Evolutionary conservation across 2,888 invertebrate species (phyloP), one percentile per base, ranked within the genome.

Genomic region (Liposcelis brunnea): DNA sequence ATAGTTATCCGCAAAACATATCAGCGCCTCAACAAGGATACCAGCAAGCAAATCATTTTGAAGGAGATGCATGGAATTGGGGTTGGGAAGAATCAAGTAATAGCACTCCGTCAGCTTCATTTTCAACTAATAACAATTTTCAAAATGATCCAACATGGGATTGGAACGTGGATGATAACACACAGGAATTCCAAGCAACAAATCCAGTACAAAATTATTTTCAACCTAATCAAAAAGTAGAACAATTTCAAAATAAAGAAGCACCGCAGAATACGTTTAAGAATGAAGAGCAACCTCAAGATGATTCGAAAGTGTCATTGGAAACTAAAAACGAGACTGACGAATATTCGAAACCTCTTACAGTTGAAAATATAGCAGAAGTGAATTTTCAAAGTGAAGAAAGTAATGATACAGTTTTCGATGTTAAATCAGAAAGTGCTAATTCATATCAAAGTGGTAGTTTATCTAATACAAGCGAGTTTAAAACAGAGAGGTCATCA

Each of bases 101-200:
- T 14, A 36, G 14, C 14, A 11, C 36, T n/a, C n/a, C 36, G 16
- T 18, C 16, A 4, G 34, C 35, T 19, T 16, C 44, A 7, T 40
- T 37, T 26, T 26, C 32, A 35, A n/a, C 33, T 14, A 49, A 48
- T 37, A 45, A 47, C 38, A 49, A 48, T 26, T 12, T 14, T 7
- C 26, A 26, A 4, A 31, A 21, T 32, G 50, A 50, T 42, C 38
- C 50, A 51, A 66, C 67, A 35, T 78, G 77, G 77, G 73, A 72
- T 56, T 77, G 75, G 76, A 61, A 68, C 4, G 62, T 66, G 53
- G 73, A 73, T 45, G 21, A 43, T 34, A 2, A 10, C 12, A 10
- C 43, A 35, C 14, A 5, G 11, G 33, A 2, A 11, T 14, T 18
- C 6, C 43, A 43, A 11, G 19, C 31, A 12, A 12, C 33, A 2